Evolutionary conservation across 2,888 invertebrate species (phyloP).

Genomic region (Cosmopolites sordidus): DNA sequence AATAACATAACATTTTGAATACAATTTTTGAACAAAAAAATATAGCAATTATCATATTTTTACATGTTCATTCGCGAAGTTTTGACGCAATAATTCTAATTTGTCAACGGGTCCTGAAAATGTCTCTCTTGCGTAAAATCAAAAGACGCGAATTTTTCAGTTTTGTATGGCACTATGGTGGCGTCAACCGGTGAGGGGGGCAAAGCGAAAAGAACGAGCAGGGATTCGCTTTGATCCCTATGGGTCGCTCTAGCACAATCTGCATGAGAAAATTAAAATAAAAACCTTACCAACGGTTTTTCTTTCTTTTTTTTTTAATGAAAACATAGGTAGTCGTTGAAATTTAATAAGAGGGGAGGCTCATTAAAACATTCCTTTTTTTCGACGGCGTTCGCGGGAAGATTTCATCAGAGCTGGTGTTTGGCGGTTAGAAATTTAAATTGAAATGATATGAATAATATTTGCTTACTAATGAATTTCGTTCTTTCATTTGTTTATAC

Average conservation of each 20-base stretch:
- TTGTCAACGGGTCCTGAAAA: constrained; percentile 14
- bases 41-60: constrained; percentile 1
- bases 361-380: constrained; percentile 4
- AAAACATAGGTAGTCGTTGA: constrained; percentile 13
- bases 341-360: constrained; percentile 10
- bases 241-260: background rate
- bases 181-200: too few species aligned
- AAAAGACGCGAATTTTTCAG: constrained; percentile 14
- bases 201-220: too few species aligned
- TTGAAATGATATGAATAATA: too few species aligned
- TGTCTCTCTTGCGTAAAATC: constrained; percentile 21
- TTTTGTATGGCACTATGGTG: too few species aligned
- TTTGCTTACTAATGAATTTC: too few species aligned
- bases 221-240: background rate
- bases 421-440: too few species aligned
- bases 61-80: background rate
- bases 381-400: background rate
- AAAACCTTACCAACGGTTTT: background rate
- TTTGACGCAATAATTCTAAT: constrained; percentile 10
- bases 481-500: too few species aligned
- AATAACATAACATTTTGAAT: too few species aligned
- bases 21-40: too few species aligned
- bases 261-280: background rate
- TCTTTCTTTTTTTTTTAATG: background rate
- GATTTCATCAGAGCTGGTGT: too few species aligned